These are phyloP conservation scores for Aphidius colemani DNA, from an alignment of 2,888 invertebrate genomes.

Conservation along the genomic window DNA sequence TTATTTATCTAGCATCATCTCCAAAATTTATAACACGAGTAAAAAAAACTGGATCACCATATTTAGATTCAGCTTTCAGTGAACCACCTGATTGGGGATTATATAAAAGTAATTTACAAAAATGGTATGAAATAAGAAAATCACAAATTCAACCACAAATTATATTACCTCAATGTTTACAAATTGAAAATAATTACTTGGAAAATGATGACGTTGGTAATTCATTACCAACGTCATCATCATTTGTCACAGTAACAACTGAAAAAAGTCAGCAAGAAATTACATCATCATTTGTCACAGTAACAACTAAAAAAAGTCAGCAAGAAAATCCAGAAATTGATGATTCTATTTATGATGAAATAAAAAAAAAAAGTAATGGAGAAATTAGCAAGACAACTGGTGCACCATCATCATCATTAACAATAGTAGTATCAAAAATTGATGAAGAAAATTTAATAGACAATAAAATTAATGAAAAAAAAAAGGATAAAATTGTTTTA, in stretches of 20 bases:
- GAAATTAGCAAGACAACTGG: conserved; percentile 3
- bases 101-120: conserved; percentile 35
- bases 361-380: background rate
- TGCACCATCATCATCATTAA: background rate
- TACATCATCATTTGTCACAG: too few relatives aligned
- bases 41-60: conserved; percentile 39
- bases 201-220: background rate
- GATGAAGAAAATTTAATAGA: background rate
- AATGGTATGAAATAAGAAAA: conserved; percentile 43
- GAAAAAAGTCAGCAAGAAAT: too few relatives aligned
- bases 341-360: too few relatives aligned
- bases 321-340: too few relatives aligned
- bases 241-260: too few relatives aligned
- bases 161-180: conserved; percentile 38
- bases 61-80: conserved; percentile 39
- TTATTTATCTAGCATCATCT: conserved; percentile 38
- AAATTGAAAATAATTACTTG: background rate
- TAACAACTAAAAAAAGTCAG: too few relatives aligned
- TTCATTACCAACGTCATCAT: background rate
- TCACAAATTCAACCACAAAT: conserved; percentile 39
- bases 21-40: conserved; percentile 22
- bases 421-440: background rate
- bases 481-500: background rate
- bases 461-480: background rate
- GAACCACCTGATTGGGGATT: conserved; percentile 38